Conservation (phyloP, 2,888 invertebrate species). For the Galerucella pusilla region DNA sequence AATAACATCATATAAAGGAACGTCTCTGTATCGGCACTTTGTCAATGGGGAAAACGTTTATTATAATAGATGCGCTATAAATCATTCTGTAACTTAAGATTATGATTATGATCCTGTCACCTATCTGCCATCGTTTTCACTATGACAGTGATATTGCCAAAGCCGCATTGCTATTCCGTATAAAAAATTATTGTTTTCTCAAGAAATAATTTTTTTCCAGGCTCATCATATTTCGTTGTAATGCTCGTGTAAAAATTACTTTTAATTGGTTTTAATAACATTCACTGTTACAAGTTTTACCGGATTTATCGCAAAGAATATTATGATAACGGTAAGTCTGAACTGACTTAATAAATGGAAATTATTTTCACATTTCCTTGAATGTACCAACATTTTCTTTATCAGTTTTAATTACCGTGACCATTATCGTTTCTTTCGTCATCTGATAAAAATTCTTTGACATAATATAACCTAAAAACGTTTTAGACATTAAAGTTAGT, state of each 20-base stretch:
- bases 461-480: neutral
- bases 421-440: neutral
- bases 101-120: neutral
- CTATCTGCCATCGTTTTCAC: neutral
- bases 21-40: too few relatives aligned
- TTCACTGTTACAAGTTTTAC: constrained; percentile 1
- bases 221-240: neutral
- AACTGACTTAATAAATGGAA: neutral
- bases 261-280: neutral
- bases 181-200: constrained; percentile 7
- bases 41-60: too few relatives aligned
- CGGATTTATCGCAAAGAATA: neutral
- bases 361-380: neutral
- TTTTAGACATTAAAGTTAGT: too few relatives aligned
- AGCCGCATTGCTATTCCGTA: neutral
- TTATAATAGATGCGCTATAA: too few relatives aligned
- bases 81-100: neutral
- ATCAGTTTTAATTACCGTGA: too few relatives aligned
- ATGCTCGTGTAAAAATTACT: neutral
- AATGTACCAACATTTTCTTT: neutral
- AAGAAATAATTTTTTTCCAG: constrained; percentile 1
- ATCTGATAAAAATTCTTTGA: neutral
- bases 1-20: too few relatives aligned
- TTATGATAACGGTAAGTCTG: neutral
- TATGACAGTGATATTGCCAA: constrained; percentile 10